Evolutionary conservation across 1,140 invertebrate species (phyloP).

Genomic region (Leucophenga varia): DNA sequence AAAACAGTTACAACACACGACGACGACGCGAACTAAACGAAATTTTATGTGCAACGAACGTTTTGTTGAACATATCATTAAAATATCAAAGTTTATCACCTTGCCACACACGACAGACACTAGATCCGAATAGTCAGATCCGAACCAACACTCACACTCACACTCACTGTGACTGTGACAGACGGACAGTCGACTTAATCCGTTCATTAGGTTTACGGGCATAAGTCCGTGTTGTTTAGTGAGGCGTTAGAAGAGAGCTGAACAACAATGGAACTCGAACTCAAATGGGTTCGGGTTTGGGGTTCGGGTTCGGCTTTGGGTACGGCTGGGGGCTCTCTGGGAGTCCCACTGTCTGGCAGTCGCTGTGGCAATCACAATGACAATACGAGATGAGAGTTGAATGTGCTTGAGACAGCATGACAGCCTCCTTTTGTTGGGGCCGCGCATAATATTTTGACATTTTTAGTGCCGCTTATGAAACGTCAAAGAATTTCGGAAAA

Average conservation of each 20-base stretch:
- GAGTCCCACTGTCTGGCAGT: conserved; percentile 25
- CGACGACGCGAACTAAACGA: conserved; percentile 23
- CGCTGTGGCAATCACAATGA: conserved; percentile 20
- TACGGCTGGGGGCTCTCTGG: conserved; percentile 4
- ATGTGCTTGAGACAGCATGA: conserved; percentile 45
- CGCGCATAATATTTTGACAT: conserved; percentile 48
- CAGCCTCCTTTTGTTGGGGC: conserved; percentile 23
- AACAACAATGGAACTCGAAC: conserved; percentile 30
- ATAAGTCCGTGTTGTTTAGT: conserved; percentile 51
- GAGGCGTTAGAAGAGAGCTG: conserved; percentile 43
- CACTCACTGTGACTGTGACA: conserved; percentile 5
- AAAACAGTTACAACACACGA: conserved; percentile 41
- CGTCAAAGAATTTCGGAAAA: conserved; percentile 39
- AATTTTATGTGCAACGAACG: conserved; percentile 48
- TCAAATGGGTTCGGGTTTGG: background rate
- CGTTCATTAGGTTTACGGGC: conserved; percentile 51
- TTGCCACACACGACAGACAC: conserved; percentile 37
- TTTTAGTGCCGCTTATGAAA: conserved; percentile 49
- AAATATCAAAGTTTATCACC: conserved; percentile 54
- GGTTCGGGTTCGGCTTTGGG: background rate
- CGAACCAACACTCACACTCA: no score
- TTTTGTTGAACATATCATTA: conserved; percentile 54
- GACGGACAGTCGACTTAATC: conserved; percentile 35
- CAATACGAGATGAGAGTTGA: conserved; percentile 31
- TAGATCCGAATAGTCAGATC: no score